Conservation (phyloP, 2,113 vertebrate species). For the Helogale parvula region DNA sequence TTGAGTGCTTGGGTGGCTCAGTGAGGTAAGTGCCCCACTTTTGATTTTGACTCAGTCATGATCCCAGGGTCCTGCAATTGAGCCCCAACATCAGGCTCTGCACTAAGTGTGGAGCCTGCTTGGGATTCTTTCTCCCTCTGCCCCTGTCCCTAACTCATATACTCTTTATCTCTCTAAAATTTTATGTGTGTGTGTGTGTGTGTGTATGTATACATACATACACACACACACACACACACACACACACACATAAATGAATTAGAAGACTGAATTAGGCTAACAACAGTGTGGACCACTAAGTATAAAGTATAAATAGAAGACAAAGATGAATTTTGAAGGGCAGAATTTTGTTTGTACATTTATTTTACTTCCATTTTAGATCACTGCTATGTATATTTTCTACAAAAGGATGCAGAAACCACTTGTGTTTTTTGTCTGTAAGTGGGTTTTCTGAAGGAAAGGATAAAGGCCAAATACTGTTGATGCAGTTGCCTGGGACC, state of each 20-base stretch:
- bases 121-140: no score
- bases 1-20: no score
- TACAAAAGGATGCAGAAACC: neutral
- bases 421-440: constrained; percentile 26
- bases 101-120: no score
- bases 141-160: no score
- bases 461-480: neutral
- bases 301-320: neutral
- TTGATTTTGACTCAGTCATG: no score
- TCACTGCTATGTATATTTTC: neutral
- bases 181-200: no score
- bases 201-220: no score
- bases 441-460: neutral
- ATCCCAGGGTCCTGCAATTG: no score
- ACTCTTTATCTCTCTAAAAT: no score
- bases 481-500: neutral
- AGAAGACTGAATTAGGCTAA: neutral
- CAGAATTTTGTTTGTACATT: constrained; percentile 27
- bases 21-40: no score
- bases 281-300: neutral
- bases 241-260: neutral
- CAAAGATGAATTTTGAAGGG: constrained; percentile 47
- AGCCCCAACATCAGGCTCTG: no score
- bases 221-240: no score
- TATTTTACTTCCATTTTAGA: neutral